Evolutionary conservation across 2,113 vertebrate species (phyloP).

Genomic region (Naja naja): DNA sequence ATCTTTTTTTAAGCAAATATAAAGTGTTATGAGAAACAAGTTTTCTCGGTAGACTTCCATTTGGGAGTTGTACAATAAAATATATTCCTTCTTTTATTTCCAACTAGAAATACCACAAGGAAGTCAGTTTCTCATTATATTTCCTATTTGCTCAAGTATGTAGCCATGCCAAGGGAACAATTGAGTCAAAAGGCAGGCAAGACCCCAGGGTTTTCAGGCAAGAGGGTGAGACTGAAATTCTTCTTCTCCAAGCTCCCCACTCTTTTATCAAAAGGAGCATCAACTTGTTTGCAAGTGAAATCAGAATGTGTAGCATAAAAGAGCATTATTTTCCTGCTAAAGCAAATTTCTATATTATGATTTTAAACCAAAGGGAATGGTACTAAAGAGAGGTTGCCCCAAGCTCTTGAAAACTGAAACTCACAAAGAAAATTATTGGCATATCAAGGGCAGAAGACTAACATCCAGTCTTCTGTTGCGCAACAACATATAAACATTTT

Average conservation of each 20-base stretch:
- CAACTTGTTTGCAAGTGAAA: constrained; percentile 49
- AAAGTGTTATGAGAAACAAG: constrained; percentile 28
- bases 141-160: constrained; percentile 58
- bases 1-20: constrained; percentile 33
- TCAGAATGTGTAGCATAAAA: constrained; percentile 17
- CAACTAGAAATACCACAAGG: constrained; percentile 59
- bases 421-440: constrained; percentile 18
- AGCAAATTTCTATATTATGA: not conserved
- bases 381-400: not conserved
- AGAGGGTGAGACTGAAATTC: constrained; percentile 39
- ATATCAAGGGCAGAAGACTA: not conserved
- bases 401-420: not conserved
- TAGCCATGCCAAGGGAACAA: constrained; percentile 52
- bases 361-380: not conserved
- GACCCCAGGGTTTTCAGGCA: constrained; percentile 47
- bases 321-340: not conserved
- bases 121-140: constrained; percentile 62
- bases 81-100: constrained; percentile 56
- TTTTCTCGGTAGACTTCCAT: constrained; percentile 54
- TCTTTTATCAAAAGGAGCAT: not conserved
- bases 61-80: constrained; percentile 60
- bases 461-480: not conserved
- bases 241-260: not conserved
- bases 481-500: constrained; percentile 5
- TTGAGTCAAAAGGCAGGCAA: constrained; percentile 60